Base-by-base conservation (phyloP, 2,888 invertebrate genomes). In the Eilema sororculum region DNA sequence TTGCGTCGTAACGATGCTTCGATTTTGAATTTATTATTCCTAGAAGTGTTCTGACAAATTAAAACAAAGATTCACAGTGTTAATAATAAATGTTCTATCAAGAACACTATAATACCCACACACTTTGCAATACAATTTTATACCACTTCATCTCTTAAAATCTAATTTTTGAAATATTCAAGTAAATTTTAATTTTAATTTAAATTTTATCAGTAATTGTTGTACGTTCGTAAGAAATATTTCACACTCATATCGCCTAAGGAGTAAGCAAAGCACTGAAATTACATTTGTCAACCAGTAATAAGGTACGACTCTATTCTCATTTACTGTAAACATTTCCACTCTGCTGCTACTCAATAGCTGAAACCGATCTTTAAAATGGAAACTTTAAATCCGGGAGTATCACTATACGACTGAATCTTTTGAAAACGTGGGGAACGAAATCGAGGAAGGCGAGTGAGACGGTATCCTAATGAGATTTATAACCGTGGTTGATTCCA, bases 381-480 rank as follows among this genome's bases (percentile, higher is more conserved):
- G 10, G 16, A 25, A 62, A 63, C 30, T 64, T 64, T 16, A 24
- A 65, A 65, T 64, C 28, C 58, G 57, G 41, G 8, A 28, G 33
- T 52, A 37, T 46, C 28, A 57, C 67, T 63, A 72, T 67, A 41
- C 67, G 69, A 89, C 89, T 87, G 89, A 89, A 89, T 89, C 88
- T 91, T 91, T 91, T 85, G 84, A 83, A 84, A 89, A 87, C 78
- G 83, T 88, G 83, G 84, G 84, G 85, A 85, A 85, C 82, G 84
- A 83, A 87, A 90, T 85, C 83, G 86, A 86, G 86, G 84, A 84
- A 83, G 82, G 84, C 84, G 84, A 80, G 85, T 80, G 81, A 86
- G 83, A 24, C 72, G 74, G 73, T 85, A 80, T 86, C 86, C 87
- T 91, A 92, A 92, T 91, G 90, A 91, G 90, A 91, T 91, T 89